These are phyloP conservation scores for Acrocyrtus sp. DNA, from an alignment of 2,888 invertebrate genomes.

Conservation along the genomic window DNA sequence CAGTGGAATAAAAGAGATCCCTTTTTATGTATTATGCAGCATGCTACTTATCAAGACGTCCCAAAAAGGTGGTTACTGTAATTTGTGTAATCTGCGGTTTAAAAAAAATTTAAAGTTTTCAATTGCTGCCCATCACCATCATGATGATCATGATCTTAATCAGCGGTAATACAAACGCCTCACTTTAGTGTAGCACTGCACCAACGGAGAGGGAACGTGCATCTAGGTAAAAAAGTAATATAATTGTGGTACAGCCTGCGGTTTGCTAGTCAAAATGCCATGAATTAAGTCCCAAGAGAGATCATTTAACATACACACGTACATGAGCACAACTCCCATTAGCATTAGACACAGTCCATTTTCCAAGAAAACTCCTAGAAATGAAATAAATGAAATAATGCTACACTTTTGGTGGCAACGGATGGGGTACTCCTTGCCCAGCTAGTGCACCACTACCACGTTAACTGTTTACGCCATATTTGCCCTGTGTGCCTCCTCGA, in stretches of 20 bases:
- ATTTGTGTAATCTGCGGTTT: slow-evolving; percentile 10
- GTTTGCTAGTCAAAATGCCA: slow-evolving; percentile 36
- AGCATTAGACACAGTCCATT: slow-evolving; percentile 62
- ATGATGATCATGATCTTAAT: not conserved
- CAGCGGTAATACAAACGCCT: not conserved
- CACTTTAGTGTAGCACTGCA: not conserved
- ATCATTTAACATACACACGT: slow-evolving; percentile 60
- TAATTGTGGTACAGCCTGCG: slow-evolving; percentile 34
- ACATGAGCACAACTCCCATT: slow-evolving; percentile 55
- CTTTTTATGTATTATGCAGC: too few species aligned
- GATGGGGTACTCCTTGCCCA: not conserved
- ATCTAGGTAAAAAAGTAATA: slow-evolving; percentile 3
- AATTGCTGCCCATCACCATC: slow-evolving; percentile 12
- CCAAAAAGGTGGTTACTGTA: not conserved
- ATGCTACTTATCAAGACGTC: too few species aligned
- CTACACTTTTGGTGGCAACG: slow-evolving; percentile 8
- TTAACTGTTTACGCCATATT: slow-evolving; percentile 10
- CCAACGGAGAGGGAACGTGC: too few species aligned
- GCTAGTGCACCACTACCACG: not conserved
- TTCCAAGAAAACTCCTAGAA: slow-evolving; percentile 58
- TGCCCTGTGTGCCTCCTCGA: too few species aligned
- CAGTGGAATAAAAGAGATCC: too few species aligned
- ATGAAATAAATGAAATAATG: slow-evolving; percentile 60
- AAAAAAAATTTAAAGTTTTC: not conserved
- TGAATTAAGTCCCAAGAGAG: slow-evolving; percentile 55